These are phyloP conservation scores for Dromococcyx pavoninus DNA, from an alignment of 2,797 vertebrate species.

Conservation along the genomic window DNA sequence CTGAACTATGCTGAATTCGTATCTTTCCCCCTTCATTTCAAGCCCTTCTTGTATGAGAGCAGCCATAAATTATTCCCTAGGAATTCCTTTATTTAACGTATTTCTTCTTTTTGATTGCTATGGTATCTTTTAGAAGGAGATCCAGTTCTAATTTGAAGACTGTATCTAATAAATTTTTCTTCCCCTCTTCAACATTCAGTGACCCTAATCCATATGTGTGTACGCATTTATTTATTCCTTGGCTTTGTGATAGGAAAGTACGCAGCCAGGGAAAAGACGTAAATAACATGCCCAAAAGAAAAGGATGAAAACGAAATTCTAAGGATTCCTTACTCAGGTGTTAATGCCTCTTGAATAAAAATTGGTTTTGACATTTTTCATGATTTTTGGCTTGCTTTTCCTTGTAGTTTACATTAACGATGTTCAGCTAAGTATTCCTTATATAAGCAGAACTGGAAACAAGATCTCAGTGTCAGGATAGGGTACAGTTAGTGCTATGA, in stretches of 20 bases:
- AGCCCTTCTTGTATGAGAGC: background rate
- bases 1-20: background rate
- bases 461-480: background rate
- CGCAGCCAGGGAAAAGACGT: background rate
- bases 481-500: background rate
- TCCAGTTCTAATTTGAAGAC: background rate
- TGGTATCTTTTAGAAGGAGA: background rate
- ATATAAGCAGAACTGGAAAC: background rate
- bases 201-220: background rate
- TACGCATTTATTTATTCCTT: background rate
- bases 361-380: background rate
- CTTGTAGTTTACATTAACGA: background rate
- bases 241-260: background rate
- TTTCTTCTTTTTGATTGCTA: background rate
- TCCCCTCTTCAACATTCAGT: background rate
- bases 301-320: background rate
- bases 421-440: background rate
- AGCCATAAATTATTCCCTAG: background rate
- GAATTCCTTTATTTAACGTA: background rate
- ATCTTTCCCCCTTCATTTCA: background rate
- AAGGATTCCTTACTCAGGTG: background rate
- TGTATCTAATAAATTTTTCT: background rate
- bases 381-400: background rate
- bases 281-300: background rate
- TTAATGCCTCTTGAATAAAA: slow-evolving; percentile 1